Base-by-base conservation (phyloP, 2,888 invertebrate species). In the Caenorhabditis drosophilae region DNA sequence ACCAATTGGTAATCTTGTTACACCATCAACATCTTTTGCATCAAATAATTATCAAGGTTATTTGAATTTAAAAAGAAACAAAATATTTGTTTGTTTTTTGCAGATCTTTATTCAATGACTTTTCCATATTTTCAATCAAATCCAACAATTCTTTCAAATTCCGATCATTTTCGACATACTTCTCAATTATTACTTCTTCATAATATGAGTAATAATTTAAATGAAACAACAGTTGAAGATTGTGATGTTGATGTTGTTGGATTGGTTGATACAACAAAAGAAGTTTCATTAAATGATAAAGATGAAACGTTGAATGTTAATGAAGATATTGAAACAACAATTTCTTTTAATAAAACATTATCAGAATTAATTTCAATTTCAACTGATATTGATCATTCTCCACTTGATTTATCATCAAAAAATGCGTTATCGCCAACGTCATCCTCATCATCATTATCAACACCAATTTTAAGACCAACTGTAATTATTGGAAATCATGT, bases 211-310 rank as follows among this genome's bases (percentile, higher is more conserved):
- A 18, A 25, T 15, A 34, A 34, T n/a, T 16, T 27, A n/a, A 18
- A 15, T 16, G 23, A 42, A 42, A 16, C 15, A 26, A 6, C 44
- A 26, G 26, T 27, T n/a, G 59, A 55, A n/a, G 68, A 71, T 22
- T 51, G 47, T 4, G 71, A 71, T 46, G 58, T 71, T n/a, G 71
- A 71, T 48, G 71, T 71, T 4, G 71, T 71, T 16, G 66, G 71
- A 12, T 35, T 68, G 16, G 35, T 58, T 2, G 68, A 64, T 22
- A 52, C 70, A 3, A 66, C 69, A 2, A 61, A 58, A 38, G 23
- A 50, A 22, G 66, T 58, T 4, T 66, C 66, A 9, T 35, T 58
- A 31, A 64, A 56, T 23, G 58, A 61, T 27, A 54, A 38, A 16
- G 66, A 67, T n/a, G 70, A 64, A 27, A 47, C 45, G 6, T 54